Percentiles rank a stretch among this genome's conserved stretches.
These are phyloP conservation scores for Epicampocera succincta DNA, from an alignment of 2,888 invertebrate species.

Conservation along the genomic window DNA sequence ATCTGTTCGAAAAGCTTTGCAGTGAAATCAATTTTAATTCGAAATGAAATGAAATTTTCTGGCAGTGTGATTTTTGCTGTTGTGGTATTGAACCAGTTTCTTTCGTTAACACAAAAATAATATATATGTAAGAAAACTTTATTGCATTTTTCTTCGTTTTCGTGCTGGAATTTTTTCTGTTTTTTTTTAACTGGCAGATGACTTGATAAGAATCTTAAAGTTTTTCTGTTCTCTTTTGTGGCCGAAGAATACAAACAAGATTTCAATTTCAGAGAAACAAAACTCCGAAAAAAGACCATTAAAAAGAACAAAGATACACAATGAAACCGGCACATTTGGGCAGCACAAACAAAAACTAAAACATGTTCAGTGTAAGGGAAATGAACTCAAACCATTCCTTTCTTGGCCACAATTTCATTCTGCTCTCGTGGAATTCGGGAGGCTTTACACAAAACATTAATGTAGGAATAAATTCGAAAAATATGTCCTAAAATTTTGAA, in stretches of 20 bases:
- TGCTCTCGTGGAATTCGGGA: too few species aligned
- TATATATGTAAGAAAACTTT: background rate
- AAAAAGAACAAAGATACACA: constrained; percentile 8
- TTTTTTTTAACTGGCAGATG: constrained; percentile 19
- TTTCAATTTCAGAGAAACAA: background rate
- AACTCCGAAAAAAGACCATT: background rate
- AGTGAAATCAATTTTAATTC: too few species aligned
- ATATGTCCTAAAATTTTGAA: too few species aligned
- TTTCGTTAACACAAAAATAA: constrained; percentile 5
- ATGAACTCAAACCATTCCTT: background rate
- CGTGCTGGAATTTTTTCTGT: background rate
- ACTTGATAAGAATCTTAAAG: constrained; percentile 40
- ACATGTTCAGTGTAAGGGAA: background rate
- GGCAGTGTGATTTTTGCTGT: background rate
- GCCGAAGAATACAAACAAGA: constrained; percentile 1
- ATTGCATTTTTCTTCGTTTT: constrained; percentile 4
- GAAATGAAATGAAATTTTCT: background rate
- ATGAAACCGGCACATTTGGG: constrained; percentile 12
- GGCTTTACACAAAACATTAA: too few species aligned
- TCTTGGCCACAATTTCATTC: too few species aligned
- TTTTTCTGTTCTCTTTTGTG: constrained; percentile 16
- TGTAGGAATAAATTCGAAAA: too few species aligned
- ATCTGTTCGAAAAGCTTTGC: too few species aligned
- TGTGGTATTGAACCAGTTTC: constrained; percentile 35
- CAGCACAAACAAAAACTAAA: background rate